Percentiles rank a stretch among this genome's conserved stretches.
phyloP scores from a whole-genome alignment of 2,797 vertebrate genomes.

The Pipistrellus kuhlii region DNA sequence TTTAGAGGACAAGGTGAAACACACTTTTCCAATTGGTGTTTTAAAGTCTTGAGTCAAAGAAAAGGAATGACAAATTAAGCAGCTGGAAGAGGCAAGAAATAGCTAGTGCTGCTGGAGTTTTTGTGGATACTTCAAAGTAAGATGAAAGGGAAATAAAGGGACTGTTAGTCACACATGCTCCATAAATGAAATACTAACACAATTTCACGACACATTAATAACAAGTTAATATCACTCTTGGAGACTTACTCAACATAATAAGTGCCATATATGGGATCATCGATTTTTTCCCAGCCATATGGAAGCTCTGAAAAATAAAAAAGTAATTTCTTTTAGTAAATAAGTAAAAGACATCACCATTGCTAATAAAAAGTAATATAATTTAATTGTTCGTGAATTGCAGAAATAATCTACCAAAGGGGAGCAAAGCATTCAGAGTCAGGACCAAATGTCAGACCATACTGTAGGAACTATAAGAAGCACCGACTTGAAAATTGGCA shows the following conservation, averaged over 20 bases:
- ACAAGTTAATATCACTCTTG: constrained; percentile 87
- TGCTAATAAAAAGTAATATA: constrained; percentile 74
- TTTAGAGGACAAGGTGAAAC: constrained; percentile 62
- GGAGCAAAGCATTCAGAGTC: constrained; percentile 71
- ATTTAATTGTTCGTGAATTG: constrained; percentile 68
- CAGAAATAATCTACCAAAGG: constrained; percentile 66
- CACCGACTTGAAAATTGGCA: constrained; percentile 74
- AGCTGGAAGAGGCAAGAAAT: constrained; percentile 59
- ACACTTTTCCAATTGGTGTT: constrained; percentile 68
- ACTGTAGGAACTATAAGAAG: constrained; percentile 48
- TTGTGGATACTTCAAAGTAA: constrained; percentile 64
- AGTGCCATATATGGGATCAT: constrained; percentile 99
- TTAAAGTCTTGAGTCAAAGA: constrained; percentile 63
- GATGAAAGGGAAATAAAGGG: constrained; percentile 64
- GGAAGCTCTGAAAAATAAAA: constrained; percentile 97
- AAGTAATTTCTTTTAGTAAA: constrained; percentile 86
- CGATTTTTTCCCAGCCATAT: constrained; percentile 99
- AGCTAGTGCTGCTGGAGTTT: constrained; percentile 59
- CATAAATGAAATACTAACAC: constrained; percentile 68
- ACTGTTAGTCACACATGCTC: constrained; percentile 52
- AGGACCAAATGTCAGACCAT: constrained; percentile 71
- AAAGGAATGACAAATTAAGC: constrained; percentile 66
- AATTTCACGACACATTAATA: constrained; percentile 79
- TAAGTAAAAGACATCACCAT: constrained; percentile 77
- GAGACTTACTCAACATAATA: constrained; percentile 99